These are phyloP conservation scores for Lydus trimaculatus DNA, from an alignment of 2,888 invertebrate genomes.

Conservation along the genomic window DNA sequence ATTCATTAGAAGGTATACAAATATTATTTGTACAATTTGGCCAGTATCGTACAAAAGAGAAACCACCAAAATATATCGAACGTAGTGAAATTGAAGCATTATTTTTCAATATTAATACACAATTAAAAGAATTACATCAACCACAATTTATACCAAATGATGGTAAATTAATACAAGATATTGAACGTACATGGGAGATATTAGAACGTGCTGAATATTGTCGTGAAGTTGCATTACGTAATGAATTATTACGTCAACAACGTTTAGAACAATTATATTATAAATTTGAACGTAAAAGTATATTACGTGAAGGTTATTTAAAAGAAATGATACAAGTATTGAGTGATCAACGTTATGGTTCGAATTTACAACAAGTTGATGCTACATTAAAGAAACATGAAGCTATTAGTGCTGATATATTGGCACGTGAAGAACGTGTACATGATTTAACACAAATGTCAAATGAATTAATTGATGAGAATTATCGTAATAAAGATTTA, in stretches of 20 bases:
- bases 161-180: constrained; percentile 92
- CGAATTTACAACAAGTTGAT: constrained; percentile 91
- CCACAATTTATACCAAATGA: constrained; percentile 86
- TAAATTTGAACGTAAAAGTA: constrained; percentile 95
- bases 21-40: constrained; percentile 89
- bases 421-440: constrained; percentile 92
- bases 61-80: constrained; percentile 98
- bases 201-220: constrained; percentile 94
- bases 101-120: constrained; percentile 96
- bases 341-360: constrained; percentile 89
- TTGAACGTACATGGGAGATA: constrained; percentile 93
- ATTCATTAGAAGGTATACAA: constrained; percentile 94
- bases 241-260: constrained; percentile 91
- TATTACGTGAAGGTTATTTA: constrained; percentile 92
- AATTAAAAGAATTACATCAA: constrained; percentile 92
- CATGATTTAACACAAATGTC: constrained; percentile 94
- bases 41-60: constrained; percentile 95
- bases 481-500: constrained; percentile 87
- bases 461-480: constrained; percentile 87
- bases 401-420: constrained; percentile 95
- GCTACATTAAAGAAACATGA: constrained; percentile 98
- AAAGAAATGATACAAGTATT: constrained; percentile 98
- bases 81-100: constrained; percentile 96
- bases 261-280: constrained; percentile 93
- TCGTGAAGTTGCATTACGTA: constrained; percentile 89